Base-by-base conservation (phyloP, 2,888 invertebrate genomes). In the Stenichneumon culpator region DNA sequence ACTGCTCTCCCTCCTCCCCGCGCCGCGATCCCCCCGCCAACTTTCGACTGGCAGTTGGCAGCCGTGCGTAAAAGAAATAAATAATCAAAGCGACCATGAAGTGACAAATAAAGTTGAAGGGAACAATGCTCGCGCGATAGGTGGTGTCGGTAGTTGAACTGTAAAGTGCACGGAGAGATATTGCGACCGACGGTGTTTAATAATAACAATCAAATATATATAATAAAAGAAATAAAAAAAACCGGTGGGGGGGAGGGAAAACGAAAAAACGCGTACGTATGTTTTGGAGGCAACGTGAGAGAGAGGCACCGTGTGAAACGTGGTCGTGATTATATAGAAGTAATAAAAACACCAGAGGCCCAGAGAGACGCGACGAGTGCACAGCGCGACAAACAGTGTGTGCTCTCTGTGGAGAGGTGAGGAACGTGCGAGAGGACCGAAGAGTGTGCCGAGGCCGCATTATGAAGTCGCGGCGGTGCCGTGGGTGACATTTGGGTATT, bases 31-130 rank as follows among this genome's bases (percentile, higher is more conserved):
- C 68, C 32, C 39, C 54, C 75, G 28, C 57, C 87, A 86, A 90
- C 89, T 91, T 89, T 90, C 89, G 88, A 89, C 88, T 88, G 88
- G 89, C 91, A 90, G 93, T 93, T 93, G 93, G 93, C 90, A 93
- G 89, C 91, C 91, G 90, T 93, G 92, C 90, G 91, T 92, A 93
- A 93, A 93, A 93, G 93, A 93, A 93, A 93, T 93, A 93, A 93
- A 93, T 93, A 93, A 93, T 93, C 93, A 93, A 92, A 93, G 93
- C 93, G 93, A 93, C 93, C 93, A 93, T 93, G 93, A 93, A 93
- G 93, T 93, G 93, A 93, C 93, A 93, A 93, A 93, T 93, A 93
- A 93, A 93, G 92, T 92, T 92, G 89, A 89, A 82, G 89, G 52
- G 91, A 92, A 93, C 92, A 93, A 93, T 93, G 92, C 92, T 92